These are phyloP conservation scores for Psylliodes chrysocephalus DNA, from an alignment of 2,888 invertebrate genomes.

Conservation along the genomic window DNA sequence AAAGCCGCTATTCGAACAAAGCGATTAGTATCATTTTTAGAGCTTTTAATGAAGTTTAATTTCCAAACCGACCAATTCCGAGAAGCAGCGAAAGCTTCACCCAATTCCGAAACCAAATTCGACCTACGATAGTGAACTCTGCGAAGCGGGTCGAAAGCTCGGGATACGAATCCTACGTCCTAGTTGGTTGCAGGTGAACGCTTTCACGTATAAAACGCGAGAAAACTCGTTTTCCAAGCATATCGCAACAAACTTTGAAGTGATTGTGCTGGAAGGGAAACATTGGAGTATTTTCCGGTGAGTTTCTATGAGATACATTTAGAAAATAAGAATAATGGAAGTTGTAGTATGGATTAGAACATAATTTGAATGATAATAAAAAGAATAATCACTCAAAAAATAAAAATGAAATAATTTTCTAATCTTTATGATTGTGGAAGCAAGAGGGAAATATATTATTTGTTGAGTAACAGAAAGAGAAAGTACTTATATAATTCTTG, in stretches of 20 bases:
- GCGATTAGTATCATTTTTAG: slow-evolving; percentile 23
- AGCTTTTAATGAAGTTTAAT: slow-evolving; percentile 32
- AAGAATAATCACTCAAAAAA: no score
- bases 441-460: no score
- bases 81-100: slow-evolving; percentile 26
- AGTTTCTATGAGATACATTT: slow-evolving; percentile 30
- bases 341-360: neutral
- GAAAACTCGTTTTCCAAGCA: slow-evolving; percentile 45
- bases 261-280: slow-evolving; percentile 20
- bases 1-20: slow-evolving; percentile 9
- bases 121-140: slow-evolving; percentile 32
- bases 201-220: slow-evolving; percentile 48
- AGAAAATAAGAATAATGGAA: neutral
- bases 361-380: no score
- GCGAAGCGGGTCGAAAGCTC: slow-evolving; percentile 35
- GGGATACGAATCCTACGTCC: slow-evolving; percentile 39
- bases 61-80: slow-evolving; percentile 25
- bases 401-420: no score
- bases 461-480: no score
- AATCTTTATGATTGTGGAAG: no score
- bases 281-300: slow-evolving; percentile 32
- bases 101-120: slow-evolving; percentile 24
- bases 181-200: slow-evolving; percentile 35
- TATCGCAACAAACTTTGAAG: slow-evolving; percentile 42
- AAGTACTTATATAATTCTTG: no score